Conservation (phyloP, 2,888 invertebrate species). For the Monopis laevigella region DNA sequence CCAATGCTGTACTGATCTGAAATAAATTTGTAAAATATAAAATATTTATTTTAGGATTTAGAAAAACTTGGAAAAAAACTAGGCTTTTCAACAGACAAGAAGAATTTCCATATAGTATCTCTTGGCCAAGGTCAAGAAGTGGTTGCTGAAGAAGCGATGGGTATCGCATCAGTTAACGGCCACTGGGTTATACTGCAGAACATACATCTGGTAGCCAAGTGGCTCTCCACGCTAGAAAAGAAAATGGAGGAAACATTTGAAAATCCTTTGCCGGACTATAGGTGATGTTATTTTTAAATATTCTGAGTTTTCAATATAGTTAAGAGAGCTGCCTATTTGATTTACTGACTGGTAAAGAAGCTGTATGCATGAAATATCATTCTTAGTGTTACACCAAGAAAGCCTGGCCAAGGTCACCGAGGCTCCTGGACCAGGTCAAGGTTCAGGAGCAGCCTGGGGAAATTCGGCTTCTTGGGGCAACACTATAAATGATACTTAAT, state of each 20-base stretch:
- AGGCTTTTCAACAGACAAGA: constrained; percentile 80
- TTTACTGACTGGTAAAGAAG: too few relatives aligned
- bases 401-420: too few relatives aligned
- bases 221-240: constrained; percentile 90
- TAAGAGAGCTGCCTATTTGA: too few relatives aligned
- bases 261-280: constrained; percentile 70
- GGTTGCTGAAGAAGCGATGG: constrained; percentile 90
- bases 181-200: constrained; percentile 96
- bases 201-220: constrained; percentile 89
- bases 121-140: constrained; percentile 95
- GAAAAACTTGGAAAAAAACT: constrained; percentile 84
- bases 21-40: too few relatives aligned
- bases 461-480: too few relatives aligned
- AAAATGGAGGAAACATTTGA: constrained; percentile 85
- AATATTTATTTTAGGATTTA: constrained; percentile 81
- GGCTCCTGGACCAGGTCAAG: too few relatives aligned
- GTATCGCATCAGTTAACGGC: constrained; percentile 76
- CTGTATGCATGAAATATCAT: too few relatives aligned
- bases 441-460: too few relatives aligned
- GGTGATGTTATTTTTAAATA: constrained; percentile 27
- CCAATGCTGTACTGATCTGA: too few relatives aligned
- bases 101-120: constrained; percentile 92
- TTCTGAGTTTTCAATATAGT: too few relatives aligned
- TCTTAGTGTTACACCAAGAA: too few relatives aligned
- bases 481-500: too few relatives aligned